A percentile compares a stretch with the other conserved stretches of the same genome.
Evolutionary conservation across 2,888 invertebrate species (phyloP).

Genomic region (Malthinus flaveolus): DNA sequence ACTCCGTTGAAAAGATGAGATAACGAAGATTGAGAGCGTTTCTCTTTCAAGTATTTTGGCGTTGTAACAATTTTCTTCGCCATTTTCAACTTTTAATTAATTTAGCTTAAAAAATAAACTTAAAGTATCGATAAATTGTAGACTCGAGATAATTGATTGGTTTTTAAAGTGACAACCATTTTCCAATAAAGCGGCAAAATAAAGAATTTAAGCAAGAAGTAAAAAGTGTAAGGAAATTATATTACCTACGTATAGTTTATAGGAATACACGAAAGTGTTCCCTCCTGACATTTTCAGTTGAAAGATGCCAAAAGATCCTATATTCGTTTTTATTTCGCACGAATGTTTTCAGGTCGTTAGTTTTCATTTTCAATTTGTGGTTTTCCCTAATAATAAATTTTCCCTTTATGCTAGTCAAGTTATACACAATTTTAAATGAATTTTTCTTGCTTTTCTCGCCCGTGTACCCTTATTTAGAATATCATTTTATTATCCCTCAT

Average conservation of each 20-base stretch:
- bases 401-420: constrained; percentile 21
- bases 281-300: constrained; percentile 18
- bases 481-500: too few relatives aligned
- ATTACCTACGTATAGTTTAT: neutral
- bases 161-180: too few relatives aligned
- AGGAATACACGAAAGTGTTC: constrained; percentile 8
- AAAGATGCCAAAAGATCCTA: constrained; percentile 20
- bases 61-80: constrained; percentile 1
- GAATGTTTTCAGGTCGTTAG: constrained; percentile 25
- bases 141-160: too few relatives aligned
- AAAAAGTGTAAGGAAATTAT: too few relatives aligned
- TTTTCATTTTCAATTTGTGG: constrained; percentile 29
- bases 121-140: too few relatives aligned
- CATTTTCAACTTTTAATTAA: constrained; percentile 4
- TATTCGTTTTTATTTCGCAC: constrained; percentile 20
- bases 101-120: neutral
- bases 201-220: too few relatives aligned
- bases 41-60: neutral
- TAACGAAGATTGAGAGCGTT: constrained; percentile 10
- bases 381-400: constrained; percentile 24
- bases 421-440: constrained; percentile 24
- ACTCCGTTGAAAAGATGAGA: constrained; percentile 5
- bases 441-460: constrained; percentile 3
- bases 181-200: too few relatives aligned
- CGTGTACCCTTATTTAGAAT: constrained; percentile 1